A percentile compares a stretch with the other conserved stretches of the same genome.
These are phyloP conservation scores for Ophiodon elongatus DNA, from an alignment of 2,113 vertebrate species.

Conservation along the genomic window DNA sequence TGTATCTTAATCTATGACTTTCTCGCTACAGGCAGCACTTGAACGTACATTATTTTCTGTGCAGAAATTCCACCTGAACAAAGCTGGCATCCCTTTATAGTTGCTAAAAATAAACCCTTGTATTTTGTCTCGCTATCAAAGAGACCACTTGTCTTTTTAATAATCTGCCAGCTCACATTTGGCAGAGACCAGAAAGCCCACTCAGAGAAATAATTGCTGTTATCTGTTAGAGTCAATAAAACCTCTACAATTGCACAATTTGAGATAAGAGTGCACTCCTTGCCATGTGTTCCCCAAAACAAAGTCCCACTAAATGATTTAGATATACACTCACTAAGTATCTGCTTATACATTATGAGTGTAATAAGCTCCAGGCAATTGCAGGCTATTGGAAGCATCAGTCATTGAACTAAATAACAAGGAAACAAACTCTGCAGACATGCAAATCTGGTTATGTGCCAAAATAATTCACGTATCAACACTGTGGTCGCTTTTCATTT, in stretches of 20 bases:
- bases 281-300: constrained; percentile 75
- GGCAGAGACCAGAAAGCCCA: constrained; percentile 78
- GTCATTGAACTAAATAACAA: constrained; percentile 70
- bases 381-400: constrained; percentile 69
- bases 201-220: constrained; percentile 84
- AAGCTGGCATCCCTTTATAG: constrained; percentile 79
- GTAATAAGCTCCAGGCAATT: constrained; percentile 74
- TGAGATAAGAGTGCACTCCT: constrained; percentile 73
- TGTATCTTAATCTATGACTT: constrained; percentile 60
- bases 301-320: constrained; percentile 78
- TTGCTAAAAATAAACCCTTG: constrained; percentile 82
- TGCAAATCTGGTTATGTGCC: constrained; percentile 53
- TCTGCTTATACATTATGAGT: constrained; percentile 79
- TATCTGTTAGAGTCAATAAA: constrained; percentile 85
- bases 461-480: constrained; percentile 56
- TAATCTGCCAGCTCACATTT: constrained; percentile 84
- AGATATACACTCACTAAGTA: constrained; percentile 78
- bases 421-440: constrained; percentile 57
- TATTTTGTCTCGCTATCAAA: constrained; percentile 84
- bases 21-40: constrained; percentile 38
- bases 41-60: constrained; percentile 57
- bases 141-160: constrained; percentile 85
- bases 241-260: constrained; percentile 74
- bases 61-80: constrained; percentile 80
- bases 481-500: constrained; percentile 44